Evolutionary conservation across 2,888 invertebrate species (phyloP).

Genomic region (Agrochola lychnidis): DNA sequence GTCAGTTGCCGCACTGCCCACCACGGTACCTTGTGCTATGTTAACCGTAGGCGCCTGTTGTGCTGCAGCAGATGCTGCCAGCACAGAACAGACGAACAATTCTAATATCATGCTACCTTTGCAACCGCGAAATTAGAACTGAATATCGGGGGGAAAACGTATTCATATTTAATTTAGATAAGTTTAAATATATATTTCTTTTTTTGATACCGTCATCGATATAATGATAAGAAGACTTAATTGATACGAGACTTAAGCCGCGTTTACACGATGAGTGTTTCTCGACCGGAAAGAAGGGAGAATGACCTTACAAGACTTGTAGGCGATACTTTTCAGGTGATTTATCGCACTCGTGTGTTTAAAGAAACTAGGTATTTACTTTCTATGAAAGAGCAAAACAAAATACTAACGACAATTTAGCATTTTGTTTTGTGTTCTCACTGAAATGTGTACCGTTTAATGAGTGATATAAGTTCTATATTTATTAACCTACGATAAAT

Average conservation of each 20-base stretch:
- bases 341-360: not conserved
- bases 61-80: constrained; percentile 62
- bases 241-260: constrained; percentile 33
- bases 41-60: constrained; percentile 70
- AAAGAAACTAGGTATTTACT: not conserved
- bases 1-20: constrained; percentile 74
- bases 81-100: constrained; percentile 60
- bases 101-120: constrained; percentile 73
- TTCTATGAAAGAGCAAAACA: not conserved
- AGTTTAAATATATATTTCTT: constrained; percentile 30
- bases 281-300: not conserved
- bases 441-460: not conserved
- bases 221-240: constrained; percentile 44
- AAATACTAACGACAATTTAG: not conserved
- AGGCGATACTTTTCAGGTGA: not conserved
- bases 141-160: constrained; percentile 40
- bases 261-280: not conserved
- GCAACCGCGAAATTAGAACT: constrained; percentile 65
- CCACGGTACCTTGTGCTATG: constrained; percentile 78
- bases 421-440: not conserved
- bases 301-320: not conserved
- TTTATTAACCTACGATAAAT: not conserved
- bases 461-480: not conserved
- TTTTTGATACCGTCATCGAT: constrained; percentile 60
- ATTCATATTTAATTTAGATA: constrained; percentile 65